Conservation (phyloP, 1,140 invertebrate genomes). For the Trachymyrmex cornetzi region DNA sequence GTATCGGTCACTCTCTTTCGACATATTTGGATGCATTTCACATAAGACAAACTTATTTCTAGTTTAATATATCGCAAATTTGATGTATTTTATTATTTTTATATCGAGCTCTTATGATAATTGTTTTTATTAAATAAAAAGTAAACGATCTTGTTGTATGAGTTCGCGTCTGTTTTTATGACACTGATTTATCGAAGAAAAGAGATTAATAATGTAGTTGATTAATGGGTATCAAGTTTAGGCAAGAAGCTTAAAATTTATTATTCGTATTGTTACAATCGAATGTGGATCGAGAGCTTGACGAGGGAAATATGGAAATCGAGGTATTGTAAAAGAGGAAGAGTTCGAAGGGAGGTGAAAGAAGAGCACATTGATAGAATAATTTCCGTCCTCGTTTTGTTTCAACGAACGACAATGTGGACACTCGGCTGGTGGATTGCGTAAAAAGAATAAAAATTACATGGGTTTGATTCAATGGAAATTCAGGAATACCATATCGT, state of each 20-base stretch:
- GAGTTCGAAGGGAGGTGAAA: constrained; percentile 24
- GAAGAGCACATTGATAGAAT: constrained; percentile 53
- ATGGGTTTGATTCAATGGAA: constrained; percentile 56
- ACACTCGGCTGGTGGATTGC: constrained; percentile 37
- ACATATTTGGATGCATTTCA: neutral
- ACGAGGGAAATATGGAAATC: constrained; percentile 42
- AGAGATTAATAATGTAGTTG: constrained; percentile 50
- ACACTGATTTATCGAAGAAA: neutral
- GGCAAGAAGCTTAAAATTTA: constrained; percentile 53
- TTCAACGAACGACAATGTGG: constrained; percentile 53
- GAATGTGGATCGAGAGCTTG: constrained; percentile 47
- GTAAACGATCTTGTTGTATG: neutral
- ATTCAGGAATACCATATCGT: constrained; percentile 56
- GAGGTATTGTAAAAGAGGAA: constrained; percentile 52
- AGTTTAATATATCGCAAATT: neutral
- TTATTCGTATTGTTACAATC: constrained; percentile 50
- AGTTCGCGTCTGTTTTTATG: neutral
- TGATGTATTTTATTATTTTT: neutral
- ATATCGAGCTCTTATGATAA: neutral
- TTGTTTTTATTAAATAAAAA: neutral
- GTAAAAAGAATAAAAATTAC: constrained; percentile 65
- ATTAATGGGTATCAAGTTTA: constrained; percentile 30
- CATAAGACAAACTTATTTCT: neutral
- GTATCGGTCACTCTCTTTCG: neutral
- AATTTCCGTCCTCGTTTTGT: constrained; percentile 60